Evolutionary conservation across 2,113 vertebrate genomes (phyloP), one percentile per base, ranked within the genome.

Genomic region (Cyprinodon variegatus): DNA sequence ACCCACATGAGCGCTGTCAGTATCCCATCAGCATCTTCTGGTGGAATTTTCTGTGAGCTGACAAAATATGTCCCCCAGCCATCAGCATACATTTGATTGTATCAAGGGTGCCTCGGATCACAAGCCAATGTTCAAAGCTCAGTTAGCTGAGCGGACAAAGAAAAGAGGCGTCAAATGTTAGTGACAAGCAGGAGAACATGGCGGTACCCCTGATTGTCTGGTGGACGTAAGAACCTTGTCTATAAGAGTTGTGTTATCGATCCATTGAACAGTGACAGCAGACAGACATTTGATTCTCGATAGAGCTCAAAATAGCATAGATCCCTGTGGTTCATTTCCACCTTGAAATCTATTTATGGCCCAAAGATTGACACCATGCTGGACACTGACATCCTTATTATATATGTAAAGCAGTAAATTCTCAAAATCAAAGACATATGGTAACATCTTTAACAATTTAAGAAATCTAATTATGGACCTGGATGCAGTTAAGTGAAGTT

Each of bases 91-190:
- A 61, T 43, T 41, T 57, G 17, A 69, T 15, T 59, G 14, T 43
- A 48, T 69, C 45, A 70, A 43, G 14, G 48, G 43, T 69, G 65
- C 65, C 67, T 87, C 71, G 70, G 59, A 84, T 79, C 59, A 68
- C 9, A 72, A 43, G 59, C 45, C 17, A 43, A 70, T 65, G 48
- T 77, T 20, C 39, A 50, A 61, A 45, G 22, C n/a, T 15, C 20
- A 43, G 11, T 14, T 57, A 45, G 22, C 20, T 70, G 70, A 59
- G 62, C 61, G 62, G 6, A 61, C n/a, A 77, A 79, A 43, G 67
- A 68, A 39, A 72, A 20, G 68, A 61, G n/a, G 65, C 29, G 48
- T 39, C 12, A 63, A 13, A 69, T 53, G 43, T 61, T 43, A 66
- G 11, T 69, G 12, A 72, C 46, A 12, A 74, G 14, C 43, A 48